These are phyloP conservation scores for Pseudorasbora parva DNA, from an alignment of 2,113 vertebrate species.

Conservation along the genomic window DNA sequence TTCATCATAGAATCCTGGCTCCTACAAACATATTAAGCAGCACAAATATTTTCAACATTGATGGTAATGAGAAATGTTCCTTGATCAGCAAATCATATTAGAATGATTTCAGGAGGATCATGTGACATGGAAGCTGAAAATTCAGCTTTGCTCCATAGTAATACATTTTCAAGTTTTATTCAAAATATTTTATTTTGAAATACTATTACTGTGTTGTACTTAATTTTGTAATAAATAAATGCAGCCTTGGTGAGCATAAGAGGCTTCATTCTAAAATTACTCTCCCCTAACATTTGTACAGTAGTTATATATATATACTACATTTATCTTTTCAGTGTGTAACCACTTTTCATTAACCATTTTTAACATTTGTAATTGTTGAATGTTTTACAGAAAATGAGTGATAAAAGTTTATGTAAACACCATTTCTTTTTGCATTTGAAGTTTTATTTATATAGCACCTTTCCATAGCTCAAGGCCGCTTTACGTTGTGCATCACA, in stretches of 20 bases:
- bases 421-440: not conserved
- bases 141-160: not conserved
- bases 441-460: too few relatives aligned
- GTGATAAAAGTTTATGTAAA: not conserved
- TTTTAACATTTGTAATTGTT: not conserved
- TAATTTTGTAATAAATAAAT: not conserved
- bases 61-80: not conserved
- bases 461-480: too few relatives aligned
- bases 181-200: not conserved
- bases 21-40: not conserved
- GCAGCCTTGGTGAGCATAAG: not conserved
- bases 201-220: not conserved
- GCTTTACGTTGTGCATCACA: too few relatives aligned
- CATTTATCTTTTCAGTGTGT: not conserved
- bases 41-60: not conserved
- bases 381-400: not conserved
- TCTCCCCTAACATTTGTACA: not conserved
- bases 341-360: not conserved
- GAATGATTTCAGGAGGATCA: not conserved
- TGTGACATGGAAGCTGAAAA: not conserved
- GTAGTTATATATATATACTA: not conserved
- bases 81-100: not conserved
- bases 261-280: not conserved
- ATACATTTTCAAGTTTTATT: not conserved
- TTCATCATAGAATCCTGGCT: not conserved